These are phyloP conservation scores for Drosophila neotestacea DNA, from an alignment of 2,888 invertebrate genomes.

Conservation along the genomic window DNA sequence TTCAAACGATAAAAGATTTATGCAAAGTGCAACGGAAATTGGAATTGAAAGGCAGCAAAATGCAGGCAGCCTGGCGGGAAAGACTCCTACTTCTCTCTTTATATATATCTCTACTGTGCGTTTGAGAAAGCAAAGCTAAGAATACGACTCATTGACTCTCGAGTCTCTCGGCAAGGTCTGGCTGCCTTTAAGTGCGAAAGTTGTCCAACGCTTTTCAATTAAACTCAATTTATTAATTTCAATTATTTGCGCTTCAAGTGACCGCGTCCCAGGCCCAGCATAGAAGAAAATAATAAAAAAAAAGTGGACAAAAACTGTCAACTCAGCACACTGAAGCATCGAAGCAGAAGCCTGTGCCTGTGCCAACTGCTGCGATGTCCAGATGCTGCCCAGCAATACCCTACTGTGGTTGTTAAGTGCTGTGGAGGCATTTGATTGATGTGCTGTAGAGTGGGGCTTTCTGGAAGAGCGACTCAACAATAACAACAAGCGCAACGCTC, in stretches of 20 bases:
- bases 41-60: conserved; percentile 54
- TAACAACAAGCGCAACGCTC: conserved; percentile 13
- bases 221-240: conserved; percentile 79
- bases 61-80: conserved; percentile 35
- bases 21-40: conserved; percentile 77
- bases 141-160: conserved; percentile 62
- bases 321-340: conserved; percentile 41
- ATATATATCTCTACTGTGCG: not conserved
- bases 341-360: conserved; percentile 42
- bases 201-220: conserved; percentile 70
- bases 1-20: conserved; percentile 64
- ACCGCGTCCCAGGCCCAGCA: conserved; percentile 38
- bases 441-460: conserved; percentile 32
- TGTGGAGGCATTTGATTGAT: conserved; percentile 63
- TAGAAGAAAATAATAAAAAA: conserved; percentile 9
- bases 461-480: conserved; percentile 21
- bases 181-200: conserved; percentile 46
- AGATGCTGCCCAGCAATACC: conserved; percentile 44
- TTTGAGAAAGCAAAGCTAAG: conserved; percentile 23
- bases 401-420: conserved; percentile 54
- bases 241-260: conserved; percentile 76
- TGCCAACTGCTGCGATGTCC: conserved; percentile 40
- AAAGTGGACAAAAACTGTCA: conserved; percentile 43
- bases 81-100: not conserved
- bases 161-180: conserved; percentile 7